Evolutionary conservation across 1,140 invertebrate species (phyloP).

Genomic region (Thaumatotibia leucotreta): DNA sequence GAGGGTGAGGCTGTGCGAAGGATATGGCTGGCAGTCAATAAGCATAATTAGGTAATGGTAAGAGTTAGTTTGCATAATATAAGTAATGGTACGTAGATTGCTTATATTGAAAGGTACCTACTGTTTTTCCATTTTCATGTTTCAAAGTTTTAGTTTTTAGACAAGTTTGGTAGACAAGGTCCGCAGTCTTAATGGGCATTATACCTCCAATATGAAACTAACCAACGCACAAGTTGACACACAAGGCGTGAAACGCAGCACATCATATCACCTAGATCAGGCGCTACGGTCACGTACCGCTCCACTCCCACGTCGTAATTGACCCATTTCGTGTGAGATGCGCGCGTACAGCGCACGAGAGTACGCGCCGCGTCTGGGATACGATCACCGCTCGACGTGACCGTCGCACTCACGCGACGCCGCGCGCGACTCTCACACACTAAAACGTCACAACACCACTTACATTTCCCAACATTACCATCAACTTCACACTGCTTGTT

Average conservation of each 20-base stretch:
- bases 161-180: too few species aligned
- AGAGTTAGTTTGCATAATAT: too few species aligned
- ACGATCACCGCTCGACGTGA: constrained; percentile 66
- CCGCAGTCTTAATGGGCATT: too few species aligned
- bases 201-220: neutral
- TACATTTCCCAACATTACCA: constrained; percentile 5
- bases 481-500: neutral
- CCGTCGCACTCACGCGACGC: neutral
- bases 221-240: constrained; percentile 22
- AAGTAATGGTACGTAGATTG: too few species aligned
- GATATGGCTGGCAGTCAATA: too few species aligned
- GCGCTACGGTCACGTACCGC: constrained; percentile 68
- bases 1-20: too few species aligned
- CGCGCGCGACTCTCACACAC: neutral
- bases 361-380: constrained; percentile 54
- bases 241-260: constrained; percentile 67
- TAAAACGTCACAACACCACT: constrained; percentile 34
- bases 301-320: constrained; percentile 74
- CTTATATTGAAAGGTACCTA: too few species aligned
- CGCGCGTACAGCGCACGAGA: constrained; percentile 34
- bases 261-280: constrained; percentile 52
- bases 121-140: too few species aligned
- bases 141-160: too few species aligned
- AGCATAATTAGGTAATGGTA: too few species aligned
- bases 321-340: constrained; percentile 71